phyloP scores from a whole-genome alignment of 2,888 invertebrate genomes.

The Xylota sylvarum region DNA sequence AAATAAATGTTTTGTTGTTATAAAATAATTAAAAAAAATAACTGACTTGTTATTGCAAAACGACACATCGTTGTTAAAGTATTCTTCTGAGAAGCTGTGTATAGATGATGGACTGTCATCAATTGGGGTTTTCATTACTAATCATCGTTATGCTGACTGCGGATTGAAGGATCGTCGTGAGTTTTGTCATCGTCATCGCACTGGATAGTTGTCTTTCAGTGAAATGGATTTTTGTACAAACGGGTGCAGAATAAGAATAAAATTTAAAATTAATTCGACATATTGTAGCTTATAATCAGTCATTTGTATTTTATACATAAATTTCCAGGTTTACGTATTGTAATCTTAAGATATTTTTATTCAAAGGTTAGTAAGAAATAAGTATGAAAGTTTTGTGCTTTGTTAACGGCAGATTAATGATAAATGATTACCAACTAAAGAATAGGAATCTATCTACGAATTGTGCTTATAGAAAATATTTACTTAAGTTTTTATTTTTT shows the following conservation, averaged over 20 bases:
- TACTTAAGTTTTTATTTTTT: too few species aligned
- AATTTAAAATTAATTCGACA: neutral
- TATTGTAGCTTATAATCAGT: too few species aligned
- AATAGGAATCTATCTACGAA: too few species aligned
- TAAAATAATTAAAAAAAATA: slow-evolving; percentile 78
- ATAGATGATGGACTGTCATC: neutral
- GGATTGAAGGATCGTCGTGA: neutral
- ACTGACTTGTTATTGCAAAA: slow-evolving; percentile 69
- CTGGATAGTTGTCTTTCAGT: slow-evolving; percentile 32
- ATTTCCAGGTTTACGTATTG: neutral
- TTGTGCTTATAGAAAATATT: too few species aligned
- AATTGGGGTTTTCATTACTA: neutral
- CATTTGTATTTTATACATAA: neutral
- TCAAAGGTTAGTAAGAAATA: neutral
- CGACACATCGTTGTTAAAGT: neutral
- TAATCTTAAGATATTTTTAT: neutral
- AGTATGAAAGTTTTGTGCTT: neutral
- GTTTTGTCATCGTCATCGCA: neutral
- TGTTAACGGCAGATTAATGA: too few species aligned
- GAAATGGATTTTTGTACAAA: slow-evolving; percentile 41
- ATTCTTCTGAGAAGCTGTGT: slow-evolving; percentile 6
- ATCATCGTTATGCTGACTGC: neutral
- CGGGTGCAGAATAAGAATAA: neutral
- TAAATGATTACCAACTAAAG: too few species aligned
- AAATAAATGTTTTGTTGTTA: slow-evolving; percentile 81